Evolutionary conservation across 2,113 vertebrate species (phyloP).

Genomic region (Porphyrio hochstetteri): DNA sequence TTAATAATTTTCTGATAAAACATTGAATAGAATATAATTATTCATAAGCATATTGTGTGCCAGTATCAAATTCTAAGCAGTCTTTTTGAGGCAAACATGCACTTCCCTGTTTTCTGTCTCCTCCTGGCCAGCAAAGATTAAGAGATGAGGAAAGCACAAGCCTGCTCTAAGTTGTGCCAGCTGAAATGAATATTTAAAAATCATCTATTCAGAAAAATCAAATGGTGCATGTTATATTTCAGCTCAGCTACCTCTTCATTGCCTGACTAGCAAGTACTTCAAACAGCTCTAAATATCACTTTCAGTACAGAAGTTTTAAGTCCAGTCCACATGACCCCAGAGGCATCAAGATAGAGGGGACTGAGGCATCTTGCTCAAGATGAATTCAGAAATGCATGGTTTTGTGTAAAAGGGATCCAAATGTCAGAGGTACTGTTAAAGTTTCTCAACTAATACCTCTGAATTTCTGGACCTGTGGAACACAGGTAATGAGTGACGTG

Average conservation of each 20-base stretch:
- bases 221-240: not conserved
- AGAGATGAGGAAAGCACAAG: not conserved
- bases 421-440: not conserved
- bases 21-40: not conserved
- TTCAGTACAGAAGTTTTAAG: not conserved
- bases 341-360: not conserved
- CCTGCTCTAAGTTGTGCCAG: not conserved
- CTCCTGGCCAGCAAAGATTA: not conserved
- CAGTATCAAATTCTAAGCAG: not conserved
- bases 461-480: not conserved
- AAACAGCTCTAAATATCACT: not conserved
- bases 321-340: not conserved
- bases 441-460: not conserved
- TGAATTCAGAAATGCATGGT: not conserved
- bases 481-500: not conserved
- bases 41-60: not conserved
- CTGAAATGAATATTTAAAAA: not conserved
- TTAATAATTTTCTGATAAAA: not conserved
- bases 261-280: not conserved
- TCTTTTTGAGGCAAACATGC: not conserved
- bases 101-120: not conserved
- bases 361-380: not conserved
- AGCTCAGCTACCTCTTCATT: not conserved
- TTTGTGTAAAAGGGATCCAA: not conserved
- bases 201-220: not conserved